These are phyloP conservation scores for Drosophila differens DNA, from an alignment of 2,888 invertebrate species.

Conservation along the genomic window DNA sequence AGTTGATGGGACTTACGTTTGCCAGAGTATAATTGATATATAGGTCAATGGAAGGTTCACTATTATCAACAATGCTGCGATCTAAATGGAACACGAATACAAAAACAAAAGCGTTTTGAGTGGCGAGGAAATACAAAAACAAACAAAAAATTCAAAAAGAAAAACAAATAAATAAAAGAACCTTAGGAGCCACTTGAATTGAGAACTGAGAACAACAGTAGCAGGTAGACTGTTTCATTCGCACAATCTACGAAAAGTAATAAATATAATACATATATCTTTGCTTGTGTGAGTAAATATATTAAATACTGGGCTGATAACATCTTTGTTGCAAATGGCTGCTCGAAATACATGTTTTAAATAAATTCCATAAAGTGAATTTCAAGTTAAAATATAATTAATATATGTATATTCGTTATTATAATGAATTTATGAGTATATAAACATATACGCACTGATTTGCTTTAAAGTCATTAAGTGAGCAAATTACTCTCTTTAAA, in stretches of 20 bases:
- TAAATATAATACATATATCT: background rate
- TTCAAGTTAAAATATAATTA: background rate
- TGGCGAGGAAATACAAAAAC: background rate
- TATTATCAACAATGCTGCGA: slow-evolving; percentile 45
- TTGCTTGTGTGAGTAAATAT: background rate
- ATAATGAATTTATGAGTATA: background rate
- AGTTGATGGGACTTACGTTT: background rate
- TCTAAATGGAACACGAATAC: background rate
- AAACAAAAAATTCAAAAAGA: too few species aligned
- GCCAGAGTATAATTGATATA: slow-evolving; percentile 14
- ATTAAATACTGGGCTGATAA: background rate
- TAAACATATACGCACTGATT: background rate
- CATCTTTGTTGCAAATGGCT: background rate
- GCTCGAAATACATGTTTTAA: background rate
- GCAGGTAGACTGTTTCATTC: background rate
- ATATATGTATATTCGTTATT: background rate
- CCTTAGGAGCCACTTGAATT: background rate
- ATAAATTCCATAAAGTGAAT: background rate
- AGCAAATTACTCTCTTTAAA: background rate
- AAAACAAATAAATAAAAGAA: background rate
- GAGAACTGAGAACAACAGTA: background rate
- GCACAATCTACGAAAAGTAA: slow-evolving; percentile 21
- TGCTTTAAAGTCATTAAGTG: background rate
- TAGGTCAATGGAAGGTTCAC: slow-evolving; percentile 54
- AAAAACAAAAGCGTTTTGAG: slow-evolving; percentile 3